Percentiles rank a stretch among this genome's conserved stretches.
These are phyloP conservation scores for Pogonophryne albipinna DNA, from an alignment of 2,797 vertebrate genomes.

Conservation along the genomic window DNA sequence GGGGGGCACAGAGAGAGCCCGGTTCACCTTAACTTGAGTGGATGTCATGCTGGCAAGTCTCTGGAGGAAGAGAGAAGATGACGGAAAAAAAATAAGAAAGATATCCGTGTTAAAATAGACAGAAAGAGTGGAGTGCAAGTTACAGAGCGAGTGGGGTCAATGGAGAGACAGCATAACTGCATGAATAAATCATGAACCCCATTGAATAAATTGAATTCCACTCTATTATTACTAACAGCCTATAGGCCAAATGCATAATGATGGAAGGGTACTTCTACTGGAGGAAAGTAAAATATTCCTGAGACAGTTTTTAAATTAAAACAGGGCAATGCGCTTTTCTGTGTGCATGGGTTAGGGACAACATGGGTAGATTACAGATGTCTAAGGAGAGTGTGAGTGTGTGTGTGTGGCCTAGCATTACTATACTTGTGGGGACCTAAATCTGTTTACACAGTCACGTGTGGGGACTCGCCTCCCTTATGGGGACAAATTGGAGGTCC, in stretches of 20 bases:
- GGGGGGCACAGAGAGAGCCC: constrained; percentile 88
- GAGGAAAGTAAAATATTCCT: constrained; percentile 47
- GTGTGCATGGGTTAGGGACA: constrained; percentile 16
- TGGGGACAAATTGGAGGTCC: no score
- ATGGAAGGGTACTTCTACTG: constrained; percentile 49
- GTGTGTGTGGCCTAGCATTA: neutral
- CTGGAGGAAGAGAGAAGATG: constrained; percentile 69
- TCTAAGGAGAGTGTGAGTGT: neutral
- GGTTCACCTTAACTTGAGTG: constrained; percentile 90
- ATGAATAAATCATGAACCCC: constrained; percentile 74
- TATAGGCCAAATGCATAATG: constrained; percentile 61
- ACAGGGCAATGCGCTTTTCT: constrained; percentile 3
- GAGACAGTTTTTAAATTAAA: constrained; percentile 56
- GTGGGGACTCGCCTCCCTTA: no score
- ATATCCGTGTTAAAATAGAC: constrained; percentile 16
- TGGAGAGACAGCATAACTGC: constrained; percentile 57
- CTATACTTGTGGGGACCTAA: no score
- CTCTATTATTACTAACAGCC: constrained; percentile 66
- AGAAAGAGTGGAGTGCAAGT: constrained; percentile 43
- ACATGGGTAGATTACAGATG: constrained; percentile 15
- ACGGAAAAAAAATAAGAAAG: neutral
- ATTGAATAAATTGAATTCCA: constrained; percentile 73
- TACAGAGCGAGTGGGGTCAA: constrained; percentile 57
- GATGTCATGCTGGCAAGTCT: constrained; percentile 91
- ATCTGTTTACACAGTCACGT: no score